Base-by-base conservation (phyloP, 2,113 vertebrate species). In the Talpa occidentalis region DNA sequence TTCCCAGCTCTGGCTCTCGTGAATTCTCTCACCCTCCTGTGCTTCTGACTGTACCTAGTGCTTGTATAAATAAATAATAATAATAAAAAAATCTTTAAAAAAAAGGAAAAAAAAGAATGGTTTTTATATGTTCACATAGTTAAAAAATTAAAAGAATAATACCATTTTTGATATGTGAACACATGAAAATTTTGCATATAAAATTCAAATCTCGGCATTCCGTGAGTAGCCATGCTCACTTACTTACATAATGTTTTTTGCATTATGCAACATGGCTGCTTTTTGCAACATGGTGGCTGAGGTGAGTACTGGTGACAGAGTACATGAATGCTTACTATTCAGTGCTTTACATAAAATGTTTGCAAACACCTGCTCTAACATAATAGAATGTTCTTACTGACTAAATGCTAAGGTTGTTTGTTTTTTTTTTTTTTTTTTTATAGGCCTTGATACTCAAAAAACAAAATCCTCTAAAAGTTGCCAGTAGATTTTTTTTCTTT, bases 181-280 rank as follows among this genome's bases (percentile, higher is more conserved):
- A 88, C 60, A 77, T 69, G 19, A 69, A 69, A 70, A 15, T 70
- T 52, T 52, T 52, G 3, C 10, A 37, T 19, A 32, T 12, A 17
- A 94, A 95, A 94, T 83, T 93, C 26, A 79, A 78, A 91, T 93
- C 79, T 92, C 19, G 56, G 62, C 42, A 14, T 70, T 84, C 24
- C n/a, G 86, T 83, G 30, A 79, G 44, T 6, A 79, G 30, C 16
- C 32, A 74, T 10, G 30, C 2, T 74, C 37, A 59, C 47, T 79
- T 35, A 78, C 60, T 82, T 64, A 37, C 1, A 15, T 78, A 60
- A 35, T 83, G 6, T 24, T 70, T 69, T 64, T 16, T 3, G 10
- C 17, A 93, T 64, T 16, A n/a, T 3, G 10, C 17, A 93, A 9
- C 22, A 74, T 4, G 40, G 24, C n/a, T n/a, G n/a, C n/a, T n/a